Percentiles rank a stretch among this genome's conserved stretches.
phyloP scores from a whole-genome alignment of 2,797 vertebrate species.

The Halcyon badia region DNA sequence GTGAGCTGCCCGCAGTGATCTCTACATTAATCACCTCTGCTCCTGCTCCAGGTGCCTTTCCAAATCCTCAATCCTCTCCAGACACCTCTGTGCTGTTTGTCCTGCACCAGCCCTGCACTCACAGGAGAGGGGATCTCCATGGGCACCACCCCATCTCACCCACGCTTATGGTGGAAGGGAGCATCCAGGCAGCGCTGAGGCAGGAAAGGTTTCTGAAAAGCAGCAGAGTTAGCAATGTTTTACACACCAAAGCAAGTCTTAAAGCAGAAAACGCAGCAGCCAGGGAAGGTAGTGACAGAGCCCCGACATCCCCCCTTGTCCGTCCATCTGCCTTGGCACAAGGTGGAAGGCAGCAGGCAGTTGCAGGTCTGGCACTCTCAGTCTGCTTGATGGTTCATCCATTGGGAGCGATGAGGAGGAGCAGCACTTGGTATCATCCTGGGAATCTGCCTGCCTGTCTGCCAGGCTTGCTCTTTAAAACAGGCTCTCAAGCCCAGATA shows the following conservation, averaged over 20 bases:
- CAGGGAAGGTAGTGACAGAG: background rate
- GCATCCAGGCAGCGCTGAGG: rapidly evolving
- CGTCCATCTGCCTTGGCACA: background rate
- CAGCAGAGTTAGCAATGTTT: background rate
- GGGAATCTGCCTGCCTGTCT: background rate
- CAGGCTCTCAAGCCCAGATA: background rate
- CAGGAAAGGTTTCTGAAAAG: background rate
- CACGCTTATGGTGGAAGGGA: background rate
- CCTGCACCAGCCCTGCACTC: background rate
- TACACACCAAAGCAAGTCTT: background rate
- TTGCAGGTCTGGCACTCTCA: background rate
- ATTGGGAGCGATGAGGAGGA: background rate
- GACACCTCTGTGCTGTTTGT: background rate
- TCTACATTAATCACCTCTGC: background rate
- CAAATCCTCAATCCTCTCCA: background rate
- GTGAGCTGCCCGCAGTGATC: background rate
- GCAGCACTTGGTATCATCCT: background rate
- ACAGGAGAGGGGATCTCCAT: background rate
- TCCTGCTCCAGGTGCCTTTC: background rate
- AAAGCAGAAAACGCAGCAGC: conserved; percentile 25
- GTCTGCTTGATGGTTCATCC: background rate
- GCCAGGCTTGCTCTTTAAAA: conserved; percentile 5
- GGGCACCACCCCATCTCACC: background rate
- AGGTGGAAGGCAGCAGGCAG: background rate
- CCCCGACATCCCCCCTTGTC: background rate